Percentiles rank a stretch among this genome's conserved stretches.
phyloP scores from a whole-genome alignment of 2,113 vertebrate genomes.

The Stictonetta naevosa region DNA sequence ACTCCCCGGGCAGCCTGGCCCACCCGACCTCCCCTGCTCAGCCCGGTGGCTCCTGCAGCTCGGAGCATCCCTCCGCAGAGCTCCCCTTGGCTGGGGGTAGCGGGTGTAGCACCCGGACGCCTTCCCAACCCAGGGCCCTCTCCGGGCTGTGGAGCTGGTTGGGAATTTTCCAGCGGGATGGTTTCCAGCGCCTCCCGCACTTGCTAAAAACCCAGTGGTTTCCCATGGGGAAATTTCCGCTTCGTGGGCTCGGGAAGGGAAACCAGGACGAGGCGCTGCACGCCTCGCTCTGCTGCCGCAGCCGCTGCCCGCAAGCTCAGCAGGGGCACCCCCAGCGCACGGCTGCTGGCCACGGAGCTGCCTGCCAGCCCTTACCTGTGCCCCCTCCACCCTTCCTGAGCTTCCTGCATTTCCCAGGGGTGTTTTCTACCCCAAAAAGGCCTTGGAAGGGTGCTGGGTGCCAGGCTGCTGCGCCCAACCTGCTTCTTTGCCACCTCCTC shows the following conservation, averaged over 20 bases:
- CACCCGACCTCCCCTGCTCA: fast-evolving
- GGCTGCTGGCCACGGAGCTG: background rate
- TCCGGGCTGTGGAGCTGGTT: background rate
- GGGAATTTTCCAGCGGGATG: conserved; percentile 52
- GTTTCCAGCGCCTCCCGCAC: conserved; percentile 38
- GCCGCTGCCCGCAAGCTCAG: background rate
- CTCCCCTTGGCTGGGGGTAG: fast-evolving
- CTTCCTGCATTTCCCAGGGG: background rate
- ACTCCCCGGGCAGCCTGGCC: fast-evolving
- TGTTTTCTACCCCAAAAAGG: background rate
- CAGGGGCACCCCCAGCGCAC: background rate
- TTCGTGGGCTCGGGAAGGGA: conserved; percentile 10
- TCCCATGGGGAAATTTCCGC: conserved; percentile 36
- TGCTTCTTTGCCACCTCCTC: background rate
- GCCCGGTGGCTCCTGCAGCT: background rate
- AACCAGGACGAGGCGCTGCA: conserved; percentile 18
- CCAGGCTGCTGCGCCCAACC: background rate
- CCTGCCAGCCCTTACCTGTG: too few relatives aligned
- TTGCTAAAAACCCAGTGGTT: background rate
- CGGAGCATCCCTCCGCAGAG: background rate
- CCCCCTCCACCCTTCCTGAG: background rate
- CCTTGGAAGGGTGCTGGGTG: background rate
- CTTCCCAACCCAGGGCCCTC: background rate
- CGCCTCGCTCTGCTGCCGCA: conserved; percentile 18
- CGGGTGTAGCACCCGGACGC: background rate